A percentile compares a stretch with the other conserved stretches of the same genome.
Evolutionary conservation across 2,797 vertebrate species (phyloP).

Genomic region (Eptatretus atami): DNA sequence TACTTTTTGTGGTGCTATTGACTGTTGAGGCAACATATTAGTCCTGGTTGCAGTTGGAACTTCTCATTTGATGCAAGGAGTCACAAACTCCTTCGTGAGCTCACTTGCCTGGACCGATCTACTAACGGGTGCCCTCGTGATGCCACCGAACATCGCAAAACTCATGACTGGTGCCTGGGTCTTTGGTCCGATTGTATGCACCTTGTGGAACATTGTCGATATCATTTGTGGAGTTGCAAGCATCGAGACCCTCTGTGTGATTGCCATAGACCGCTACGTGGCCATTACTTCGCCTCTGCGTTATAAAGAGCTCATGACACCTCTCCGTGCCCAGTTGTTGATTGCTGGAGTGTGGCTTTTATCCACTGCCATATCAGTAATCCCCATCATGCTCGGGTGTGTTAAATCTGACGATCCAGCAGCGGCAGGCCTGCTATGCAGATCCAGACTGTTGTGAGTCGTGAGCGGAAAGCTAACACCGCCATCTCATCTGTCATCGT

Average conservation of each 20-base stretch:
- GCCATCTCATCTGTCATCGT: neutral
- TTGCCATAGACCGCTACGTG: neutral
- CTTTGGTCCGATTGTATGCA: neutral
- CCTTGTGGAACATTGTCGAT: neutral
- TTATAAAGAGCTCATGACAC: neutral
- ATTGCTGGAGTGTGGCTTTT: conserved; percentile 1
- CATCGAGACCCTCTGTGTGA: conserved; percentile 1
- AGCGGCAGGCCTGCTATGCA: too few relatives aligned
- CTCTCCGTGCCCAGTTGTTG: neutral
- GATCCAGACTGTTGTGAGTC: neutral
- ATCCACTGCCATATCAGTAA: neutral
- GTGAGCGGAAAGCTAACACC: neutral
- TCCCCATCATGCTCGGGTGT: neutral
- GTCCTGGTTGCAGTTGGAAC: too few relatives aligned
- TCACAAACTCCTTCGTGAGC: conserved; percentile 65
- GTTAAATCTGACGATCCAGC: neutral
- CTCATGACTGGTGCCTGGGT: neutral
- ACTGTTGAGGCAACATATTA: too few relatives aligned
- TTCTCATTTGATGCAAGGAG: too few relatives aligned
- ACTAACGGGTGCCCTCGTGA: conserved; percentile 65
- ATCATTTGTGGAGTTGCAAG: neutral
- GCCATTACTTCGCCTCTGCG: conserved; percentile 2
- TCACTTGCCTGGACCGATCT: conserved; percentile 83
- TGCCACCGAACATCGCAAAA: conserved; percentile 19
- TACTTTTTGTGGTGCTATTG: too few relatives aligned